Base-by-base conservation (phyloP, 2,113 vertebrate genomes). In the Burhinus oedicnemus region DNA sequence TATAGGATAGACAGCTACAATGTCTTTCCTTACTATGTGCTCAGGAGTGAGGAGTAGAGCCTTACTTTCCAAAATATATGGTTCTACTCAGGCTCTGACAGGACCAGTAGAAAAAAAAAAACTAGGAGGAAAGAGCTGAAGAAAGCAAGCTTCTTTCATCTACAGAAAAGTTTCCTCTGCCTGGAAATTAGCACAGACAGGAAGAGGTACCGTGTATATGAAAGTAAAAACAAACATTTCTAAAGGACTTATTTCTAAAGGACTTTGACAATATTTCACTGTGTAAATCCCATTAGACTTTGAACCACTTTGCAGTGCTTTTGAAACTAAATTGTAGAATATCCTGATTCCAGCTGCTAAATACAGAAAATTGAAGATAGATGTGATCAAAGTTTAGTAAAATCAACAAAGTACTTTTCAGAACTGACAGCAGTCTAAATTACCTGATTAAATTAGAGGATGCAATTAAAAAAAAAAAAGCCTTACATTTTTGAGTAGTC, bases 341-440 rank as follows among this genome's bases (percentile, higher is more conserved):
- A 83, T 15, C 15, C n/a, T 34, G 45, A 91, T 42, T 87, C n/a
- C 61, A 85, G 11, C 55, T 68, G 19, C 74, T n/a, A 87, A 91
- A 75, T 40, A 79, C 25, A 93, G 58, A 90, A 93, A 95, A 93
- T 9, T 74, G n/a, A 95, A 94, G 54, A 82, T 2, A 89, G 45
- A 78, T 44, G 38, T 70, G 89, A 96, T 95, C 87, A 88, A 95
- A 93, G 87, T 61, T 83, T 30, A 94, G 29, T 49, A 89, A 87
- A 91, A 90, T 60, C 52, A 84, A 30, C 49, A 40, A 81, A 83
- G 74, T 74, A 27, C 54, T 95, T 92, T 93, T 71, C 72, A 89
- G 71, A 86, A 79, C 38, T 42, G 87, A 79, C 57, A 94, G 58
- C 84, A 87, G 68, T 45, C 58, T 91, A 71, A 93, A 93, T 74